A percentile compares a stretch with the other conserved stretches of the same genome.
Conservation (phyloP, 2,888 invertebrate species). For the Ophion obscuratus region DNA sequence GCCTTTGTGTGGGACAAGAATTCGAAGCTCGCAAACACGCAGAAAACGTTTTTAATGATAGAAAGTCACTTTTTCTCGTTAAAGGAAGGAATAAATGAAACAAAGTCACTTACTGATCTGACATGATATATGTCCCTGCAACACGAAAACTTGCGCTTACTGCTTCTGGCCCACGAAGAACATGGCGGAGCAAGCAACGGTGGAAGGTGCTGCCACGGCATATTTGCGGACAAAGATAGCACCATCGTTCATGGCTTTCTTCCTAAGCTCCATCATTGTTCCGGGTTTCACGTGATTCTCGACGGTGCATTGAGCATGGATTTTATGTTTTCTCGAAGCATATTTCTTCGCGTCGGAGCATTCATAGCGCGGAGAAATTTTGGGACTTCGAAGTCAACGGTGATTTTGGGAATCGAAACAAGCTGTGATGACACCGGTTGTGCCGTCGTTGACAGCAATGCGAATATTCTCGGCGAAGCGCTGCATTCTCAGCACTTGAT, state of each 20-base stretch:
- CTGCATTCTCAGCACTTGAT: conserved; percentile 91
- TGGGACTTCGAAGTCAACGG: conserved; percentile 63
- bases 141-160: conserved; percentile 43
- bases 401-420: conserved; percentile 96
- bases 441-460: conserved; percentile 91
- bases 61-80: conserved; percentile 23
- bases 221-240: conserved; percentile 10
- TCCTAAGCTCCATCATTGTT: not conserved
- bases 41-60: not conserved
- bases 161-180: conserved; percentile 15
- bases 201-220: conserved; percentile 29
- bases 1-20: not conserved
- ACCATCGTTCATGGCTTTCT: not conserved
- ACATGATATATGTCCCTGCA: conserved; percentile 73
- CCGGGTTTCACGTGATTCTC: not conserved
- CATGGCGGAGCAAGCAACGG: conserved; percentile 24
- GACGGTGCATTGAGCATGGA: conserved; percentile 29
- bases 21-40: not conserved
- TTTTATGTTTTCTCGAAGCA: conserved; percentile 11
- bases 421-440: conserved; percentile 99
- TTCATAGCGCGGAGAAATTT: conserved; percentile 50
- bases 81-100: conserved; percentile 7
- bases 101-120: conserved; percentile 79
- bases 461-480: conserved; percentile 91
- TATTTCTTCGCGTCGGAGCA: conserved; percentile 1